Base-by-base conservation (phyloP, 2,888 invertebrate genomes). In the Phyllotreta striolata region DNA sequence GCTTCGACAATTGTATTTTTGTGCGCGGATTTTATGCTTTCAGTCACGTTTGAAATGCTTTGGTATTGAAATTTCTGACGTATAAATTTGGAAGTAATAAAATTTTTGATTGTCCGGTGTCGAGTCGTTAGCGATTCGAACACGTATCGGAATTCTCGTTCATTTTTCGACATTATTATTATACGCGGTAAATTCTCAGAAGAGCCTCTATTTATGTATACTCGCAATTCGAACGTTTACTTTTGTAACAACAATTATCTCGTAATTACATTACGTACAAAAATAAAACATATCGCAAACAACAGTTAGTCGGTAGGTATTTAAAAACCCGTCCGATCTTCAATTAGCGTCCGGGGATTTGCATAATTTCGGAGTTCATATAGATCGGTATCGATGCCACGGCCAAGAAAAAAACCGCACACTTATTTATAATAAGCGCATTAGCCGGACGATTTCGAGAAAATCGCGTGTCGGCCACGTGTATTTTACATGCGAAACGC, bases 321-420 rank as follows among this genome's bases (percentile, higher is more conserved):
- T 49, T 41, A 58, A 55, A 64, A 60, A 38, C 44, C 12, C 38
- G 39, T 55, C 10, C 9, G 47, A 44, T 39, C 49, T 59, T 63
- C 43, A 59, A 59, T 59, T 47, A 63, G 46, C 41, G 38, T 55
- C 44, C 56, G 38, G 10, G 55, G 56, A 67, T 68, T 68, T 68
- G 63, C 68, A 68, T 68, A 68, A 68, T 68, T 63, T 62, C 59
- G 62, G 65, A 65, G 66, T 64, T 62, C 66, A 68, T 66, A 68
- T 61, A 63, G 68, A 66, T 66, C 65, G 47, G 41, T 63, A 64
- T 67, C 62, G 59, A 56, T 59, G 43, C 35, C 40, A 35, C 13
- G 10, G n/a, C n/a, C 52, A 14, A 52, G 40, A 63, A 52, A 62
- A 57, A 66, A 63, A 49, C 57, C 46, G 60, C 55, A 55, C 40